phyloP scores from a whole-genome alignment of 2,797 vertebrate species.

The Lepus oiostolus region DNA sequence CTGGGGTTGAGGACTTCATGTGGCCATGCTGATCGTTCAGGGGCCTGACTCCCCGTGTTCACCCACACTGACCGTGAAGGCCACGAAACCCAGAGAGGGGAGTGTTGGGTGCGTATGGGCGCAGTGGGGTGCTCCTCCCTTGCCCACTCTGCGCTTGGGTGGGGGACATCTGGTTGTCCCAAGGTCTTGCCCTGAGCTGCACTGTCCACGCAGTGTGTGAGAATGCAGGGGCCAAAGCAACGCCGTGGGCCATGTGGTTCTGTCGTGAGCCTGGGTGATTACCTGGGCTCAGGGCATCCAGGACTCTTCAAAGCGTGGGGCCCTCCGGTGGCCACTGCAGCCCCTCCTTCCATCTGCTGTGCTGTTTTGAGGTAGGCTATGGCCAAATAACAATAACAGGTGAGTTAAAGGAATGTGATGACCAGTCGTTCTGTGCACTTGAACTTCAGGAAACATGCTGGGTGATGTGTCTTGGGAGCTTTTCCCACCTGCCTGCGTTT shows the following conservation, averaged over 20 bases:
- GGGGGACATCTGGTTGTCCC: background rate
- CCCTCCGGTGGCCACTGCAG: background rate
- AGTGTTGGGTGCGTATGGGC: background rate
- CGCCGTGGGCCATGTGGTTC: background rate
- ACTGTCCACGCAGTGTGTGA: background rate
- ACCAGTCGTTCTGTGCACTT: background rate
- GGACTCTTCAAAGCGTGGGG: background rate
- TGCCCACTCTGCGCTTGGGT: background rate
- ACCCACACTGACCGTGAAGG: accelerated
- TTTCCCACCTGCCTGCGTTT: background rate
- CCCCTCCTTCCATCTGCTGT: background rate
- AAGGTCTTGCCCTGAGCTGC: background rate
- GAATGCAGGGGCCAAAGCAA: background rate
- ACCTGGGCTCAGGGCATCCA: background rate
- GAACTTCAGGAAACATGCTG: background rate
- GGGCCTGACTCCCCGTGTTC: background rate
- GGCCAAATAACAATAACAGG: accelerated
- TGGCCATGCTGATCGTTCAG: background rate
- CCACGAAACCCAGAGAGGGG: background rate
- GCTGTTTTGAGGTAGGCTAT: background rate
- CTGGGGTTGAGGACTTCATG: background rate
- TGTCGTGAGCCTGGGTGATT: background rate
- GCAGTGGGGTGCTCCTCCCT: background rate
- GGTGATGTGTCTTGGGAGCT: background rate
- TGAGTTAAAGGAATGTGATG: too few species aligned